Base-by-base conservation (phyloP, 2,888 invertebrate species). In the Lampropteryx suffumata region DNA sequence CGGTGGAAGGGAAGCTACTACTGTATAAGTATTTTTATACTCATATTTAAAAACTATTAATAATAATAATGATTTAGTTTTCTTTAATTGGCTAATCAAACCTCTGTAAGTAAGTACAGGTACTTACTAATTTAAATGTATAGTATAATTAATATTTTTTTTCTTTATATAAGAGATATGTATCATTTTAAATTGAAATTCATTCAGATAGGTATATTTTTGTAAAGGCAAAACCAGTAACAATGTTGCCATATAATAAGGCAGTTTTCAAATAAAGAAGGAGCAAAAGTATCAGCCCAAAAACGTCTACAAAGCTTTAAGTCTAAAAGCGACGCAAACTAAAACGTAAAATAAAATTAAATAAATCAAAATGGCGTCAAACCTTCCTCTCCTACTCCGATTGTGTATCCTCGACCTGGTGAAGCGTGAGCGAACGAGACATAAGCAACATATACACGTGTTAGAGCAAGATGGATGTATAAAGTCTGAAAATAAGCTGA, bases 351-450 rank as follows among this genome's bases (percentile, higher is more conserved):
- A 64, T 34, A 61, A 52, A 51, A 47, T 37, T 5, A 24, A 59
- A 52, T 21, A 69, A 60, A 57, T 44, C 47, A 72, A 77, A 71
- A 70, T 61, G 57, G 62, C 62, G 63, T 80, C 90, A 81, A 90
- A 90, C 90, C 90, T 90, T 90, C 84, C 89, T 84, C 85, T 82
- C 75, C 87, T 87, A 90, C 76, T 79, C 76, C 87, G 82, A 75
- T 71, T 77, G 84, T 90, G 89, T 68, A 85, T 85, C 79, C 89
- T 70, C 76, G 88, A 85, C 79, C 90, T 90, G 83, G 57, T 70
- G 79, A 82, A 82, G 84, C 79, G 85, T 75, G 71, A 62, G 72
- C 48, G 76, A 75, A 79, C 82, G 84, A 86, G 87, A 89, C 86
- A 86, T 80, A 86, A 88, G 89, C 88, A 74, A 89, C 88, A 84